A percentile compares a stretch with the other conserved stretches of the same genome.
phyloP scores from a whole-genome alignment of 2,888 invertebrate genomes.

The Pocota personata region DNA sequence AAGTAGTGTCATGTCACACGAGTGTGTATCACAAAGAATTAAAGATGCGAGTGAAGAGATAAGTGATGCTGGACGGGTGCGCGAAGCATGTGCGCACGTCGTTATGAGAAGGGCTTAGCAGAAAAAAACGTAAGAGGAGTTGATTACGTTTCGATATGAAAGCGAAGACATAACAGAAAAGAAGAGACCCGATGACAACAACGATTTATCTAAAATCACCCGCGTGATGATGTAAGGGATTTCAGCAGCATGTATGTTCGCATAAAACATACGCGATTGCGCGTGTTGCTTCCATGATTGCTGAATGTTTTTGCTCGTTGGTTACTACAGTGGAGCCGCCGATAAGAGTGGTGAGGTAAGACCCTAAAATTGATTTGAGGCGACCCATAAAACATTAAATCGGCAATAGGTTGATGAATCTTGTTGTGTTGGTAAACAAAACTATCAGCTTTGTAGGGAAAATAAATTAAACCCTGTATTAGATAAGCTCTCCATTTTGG shows the following conservation, averaged over 20 bases:
- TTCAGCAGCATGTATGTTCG: background rate
- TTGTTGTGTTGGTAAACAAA: too few species aligned
- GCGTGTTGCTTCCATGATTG: background rate
- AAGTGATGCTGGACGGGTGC: background rate
- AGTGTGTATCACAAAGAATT: background rate
- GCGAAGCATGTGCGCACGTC: background rate
- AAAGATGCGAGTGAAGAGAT: constrained; percentile 2
- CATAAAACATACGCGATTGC: background rate
- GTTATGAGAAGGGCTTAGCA: background rate
- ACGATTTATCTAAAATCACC: constrained; percentile 17
- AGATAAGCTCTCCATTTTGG: too few species aligned
- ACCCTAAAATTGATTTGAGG: too few species aligned
- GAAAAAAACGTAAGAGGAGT: background rate
- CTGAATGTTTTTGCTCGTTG: background rate
- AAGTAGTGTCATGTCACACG: constrained; percentile 15
- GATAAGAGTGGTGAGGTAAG: too few species aligned
- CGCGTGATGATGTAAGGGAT: constrained; percentile 17
- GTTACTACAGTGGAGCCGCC: background rate
- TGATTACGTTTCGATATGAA: background rate
- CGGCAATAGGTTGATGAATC: too few species aligned
- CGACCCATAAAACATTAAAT: too few species aligned
- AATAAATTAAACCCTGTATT: too few species aligned
- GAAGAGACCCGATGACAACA: background rate
- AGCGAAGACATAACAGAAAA: background rate
- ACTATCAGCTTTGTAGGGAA: too few species aligned